A percentile compares a stretch with the other conserved stretches of the same genome.
Conservation (phyloP, 1,140 invertebrate genomes). For the Stegodyphus mimosarum region DNA sequence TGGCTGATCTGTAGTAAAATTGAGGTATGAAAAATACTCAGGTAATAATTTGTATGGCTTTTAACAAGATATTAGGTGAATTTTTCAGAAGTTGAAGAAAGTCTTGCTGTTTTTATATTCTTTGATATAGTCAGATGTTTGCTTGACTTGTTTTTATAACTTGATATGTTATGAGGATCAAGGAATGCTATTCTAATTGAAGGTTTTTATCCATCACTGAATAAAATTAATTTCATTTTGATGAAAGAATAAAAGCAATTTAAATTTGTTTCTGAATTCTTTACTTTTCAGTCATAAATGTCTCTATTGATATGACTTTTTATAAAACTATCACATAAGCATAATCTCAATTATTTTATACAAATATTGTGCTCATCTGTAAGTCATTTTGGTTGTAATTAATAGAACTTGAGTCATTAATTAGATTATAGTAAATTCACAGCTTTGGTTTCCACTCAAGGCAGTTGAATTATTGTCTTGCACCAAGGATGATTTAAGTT, state of each 20-base stretch:
- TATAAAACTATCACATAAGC: too few relatives aligned
- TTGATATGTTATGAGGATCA: constrained; percentile 41
- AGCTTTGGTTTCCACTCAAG: too few relatives aligned
- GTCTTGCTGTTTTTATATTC: constrained; percentile 42
- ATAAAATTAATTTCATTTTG: constrained; percentile 43
- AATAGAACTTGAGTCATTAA: too few relatives aligned
- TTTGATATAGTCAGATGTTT: constrained; percentile 57
- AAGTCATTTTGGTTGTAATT: too few relatives aligned
- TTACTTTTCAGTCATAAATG: background rate
- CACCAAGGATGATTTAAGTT: too few relatives aligned
- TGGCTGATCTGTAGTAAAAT: too few relatives aligned
- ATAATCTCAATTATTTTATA: too few relatives aligned
- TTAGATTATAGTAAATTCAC: too few relatives aligned
- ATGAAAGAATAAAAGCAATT: constrained; percentile 31
- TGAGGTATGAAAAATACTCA: background rate
- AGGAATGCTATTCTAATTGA: constrained; percentile 29
- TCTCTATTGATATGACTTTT: background rate
- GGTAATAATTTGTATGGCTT: constrained; percentile 24
- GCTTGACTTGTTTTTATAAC: constrained; percentile 58
- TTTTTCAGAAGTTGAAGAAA: constrained; percentile 23
- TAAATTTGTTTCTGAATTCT: background rate
- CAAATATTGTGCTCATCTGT: too few relatives aligned
- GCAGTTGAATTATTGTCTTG: too few relatives aligned
- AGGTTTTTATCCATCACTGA: constrained; percentile 29
- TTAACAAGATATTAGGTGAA: constrained; percentile 12